Evolutionary conservation across 2,113 vertebrate genomes (phyloP).

Genomic region (Oreochromis niloticus): DNA sequence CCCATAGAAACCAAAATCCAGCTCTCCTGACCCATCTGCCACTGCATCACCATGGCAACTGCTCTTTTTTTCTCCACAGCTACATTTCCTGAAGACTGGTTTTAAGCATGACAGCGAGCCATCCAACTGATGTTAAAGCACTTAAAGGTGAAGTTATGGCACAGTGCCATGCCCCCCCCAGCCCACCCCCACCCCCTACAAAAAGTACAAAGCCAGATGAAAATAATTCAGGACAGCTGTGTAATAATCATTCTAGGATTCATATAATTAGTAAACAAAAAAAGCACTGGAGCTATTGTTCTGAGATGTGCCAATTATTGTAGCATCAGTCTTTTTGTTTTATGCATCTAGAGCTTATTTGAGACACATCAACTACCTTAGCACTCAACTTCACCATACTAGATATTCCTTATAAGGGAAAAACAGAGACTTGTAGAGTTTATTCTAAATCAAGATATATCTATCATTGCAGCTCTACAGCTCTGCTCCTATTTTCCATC

Average conservation of each 20-base stretch:
- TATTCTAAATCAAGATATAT: neutral
- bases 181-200: neutral
- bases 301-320: conserved; percentile 23
- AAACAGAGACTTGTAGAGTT: conserved; percentile 14
- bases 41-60: conserved; percentile 49
- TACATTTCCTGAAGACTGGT: conserved; percentile 32
- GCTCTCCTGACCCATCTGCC: conserved; percentile 13
- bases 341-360: conserved; percentile 41
- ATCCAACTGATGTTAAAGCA: conserved; percentile 5
- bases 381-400: conserved; percentile 21
- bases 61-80: neutral
- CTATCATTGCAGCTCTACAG: neutral
- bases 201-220: neutral
- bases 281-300: conserved; percentile 27
- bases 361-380: conserved; percentile 32
- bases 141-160: neutral
- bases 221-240: conserved; percentile 27
- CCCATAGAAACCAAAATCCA: conserved; percentile 37
- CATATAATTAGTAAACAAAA: conserved; percentile 55
- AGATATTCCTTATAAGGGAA: conserved; percentile 43
- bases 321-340: conserved; percentile 27
- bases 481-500: neutral
- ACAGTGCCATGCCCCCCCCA: neutral
- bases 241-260: conserved; percentile 24
- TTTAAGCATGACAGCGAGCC: conserved; percentile 22